Percentiles rank a stretch among this genome's conserved stretches.
Conservation (phyloP, 2,888 invertebrate species). For the Stenchaetothrips biformis region DNA sequence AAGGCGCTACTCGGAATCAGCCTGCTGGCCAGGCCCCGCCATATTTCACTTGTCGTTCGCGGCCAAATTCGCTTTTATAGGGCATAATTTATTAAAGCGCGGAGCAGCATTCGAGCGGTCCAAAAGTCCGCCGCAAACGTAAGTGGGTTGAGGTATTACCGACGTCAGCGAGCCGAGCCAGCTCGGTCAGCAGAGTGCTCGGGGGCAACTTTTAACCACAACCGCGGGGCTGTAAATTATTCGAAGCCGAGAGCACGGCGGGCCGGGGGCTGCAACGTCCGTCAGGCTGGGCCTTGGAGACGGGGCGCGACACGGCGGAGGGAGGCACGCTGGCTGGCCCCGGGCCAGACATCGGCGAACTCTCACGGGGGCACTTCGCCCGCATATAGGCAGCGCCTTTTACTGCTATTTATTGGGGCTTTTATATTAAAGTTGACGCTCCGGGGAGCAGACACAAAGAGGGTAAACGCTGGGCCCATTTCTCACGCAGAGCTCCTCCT, state of each 20-base stretch:
- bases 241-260: background rate
- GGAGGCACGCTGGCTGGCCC: background rate
- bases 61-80: conserved; percentile 13
- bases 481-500: conserved; percentile 3
- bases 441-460: background rate
- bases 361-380: conserved; percentile 16
- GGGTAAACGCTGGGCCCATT: conserved; percentile 3
- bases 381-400: conserved; percentile 4
- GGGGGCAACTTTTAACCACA: conserved; percentile 3
- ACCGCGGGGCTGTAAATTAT: conserved; percentile 1
- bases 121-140: conserved; percentile 13
- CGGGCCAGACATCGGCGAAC: background rate
- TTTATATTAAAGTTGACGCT: conserved; percentile 24
- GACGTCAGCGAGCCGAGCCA: background rate
- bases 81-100: conserved; percentile 19
- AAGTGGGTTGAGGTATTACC: conserved; percentile 24
- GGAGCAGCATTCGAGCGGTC: background rate
- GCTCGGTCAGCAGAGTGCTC: background rate
- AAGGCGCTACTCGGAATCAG: no score
- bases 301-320: background rate
- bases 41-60: conserved; percentile 19
- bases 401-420: conserved; percentile 23
- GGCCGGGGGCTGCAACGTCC: background rate
- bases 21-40: background rate
- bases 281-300: background rate